phyloP scores from a whole-genome alignment of 2,113 vertebrate species.

The Rhea americana region DNA sequence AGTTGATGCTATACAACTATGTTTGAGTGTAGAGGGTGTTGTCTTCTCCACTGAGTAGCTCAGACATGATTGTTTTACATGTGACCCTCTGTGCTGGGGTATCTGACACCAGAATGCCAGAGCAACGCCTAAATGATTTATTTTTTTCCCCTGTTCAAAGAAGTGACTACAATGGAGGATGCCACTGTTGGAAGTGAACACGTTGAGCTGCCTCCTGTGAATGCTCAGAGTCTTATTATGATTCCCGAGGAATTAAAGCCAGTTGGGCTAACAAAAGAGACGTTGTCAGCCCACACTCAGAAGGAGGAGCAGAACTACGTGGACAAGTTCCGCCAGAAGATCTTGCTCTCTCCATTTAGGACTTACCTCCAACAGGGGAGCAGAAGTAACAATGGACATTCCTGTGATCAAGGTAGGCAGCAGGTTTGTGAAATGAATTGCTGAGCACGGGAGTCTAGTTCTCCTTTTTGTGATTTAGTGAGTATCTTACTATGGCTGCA shows the following conservation, averaged over 20 bases:
- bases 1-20: neutral
- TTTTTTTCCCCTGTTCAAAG: constrained; percentile 64
- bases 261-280: constrained; percentile 85
- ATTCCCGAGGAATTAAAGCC: constrained; percentile 72
- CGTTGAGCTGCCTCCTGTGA: constrained; percentile 64
- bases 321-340: constrained; percentile 82
- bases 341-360: constrained; percentile 85
- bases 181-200: constrained; percentile 76
- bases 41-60: neutral
- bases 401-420: constrained; percentile 78
- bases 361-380: constrained; percentile 82
- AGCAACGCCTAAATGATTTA: neutral
- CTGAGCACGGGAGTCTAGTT: neutral
- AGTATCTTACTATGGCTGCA: neutral
- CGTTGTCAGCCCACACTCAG: constrained; percentile 87
- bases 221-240: neutral
- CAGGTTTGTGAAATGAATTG: neutral
- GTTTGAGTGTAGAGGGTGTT: neutral
- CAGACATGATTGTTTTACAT: neutral
- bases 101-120: neutral
- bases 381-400: constrained; percentile 71
- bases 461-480: neutral
- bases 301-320: constrained; percentile 89
- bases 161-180: constrained; percentile 82
- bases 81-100: neutral